Percentiles rank a stretch among this genome's conserved stretches.
These are phyloP conservation scores for Notothenia coriiceps DNA, from an alignment of 2,113 vertebrate genomes.

Conservation along the genomic window DNA sequence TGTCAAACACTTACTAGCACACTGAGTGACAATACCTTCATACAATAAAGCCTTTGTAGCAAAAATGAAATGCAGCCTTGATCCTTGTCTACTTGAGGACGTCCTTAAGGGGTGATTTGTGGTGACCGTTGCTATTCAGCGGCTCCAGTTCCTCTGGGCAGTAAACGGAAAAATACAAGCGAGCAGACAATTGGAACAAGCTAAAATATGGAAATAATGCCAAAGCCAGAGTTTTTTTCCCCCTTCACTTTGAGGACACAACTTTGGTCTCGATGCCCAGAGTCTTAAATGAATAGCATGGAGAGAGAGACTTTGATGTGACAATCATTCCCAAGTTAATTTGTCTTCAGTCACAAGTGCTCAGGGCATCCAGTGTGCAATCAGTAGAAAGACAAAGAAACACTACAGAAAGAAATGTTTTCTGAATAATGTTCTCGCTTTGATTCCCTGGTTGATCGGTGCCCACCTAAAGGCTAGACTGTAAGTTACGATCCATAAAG, in stretches of 20 bases:
- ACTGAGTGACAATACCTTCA: slow-evolving; percentile 29
- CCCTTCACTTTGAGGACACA: slow-evolving; percentile 41
- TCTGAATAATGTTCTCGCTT: slow-evolving; percentile 57
- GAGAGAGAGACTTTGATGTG: slow-evolving; percentile 66
- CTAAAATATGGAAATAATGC: slow-evolving; percentile 36
- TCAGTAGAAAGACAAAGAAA: slow-evolving; percentile 66
- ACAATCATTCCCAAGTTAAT: slow-evolving; percentile 74
- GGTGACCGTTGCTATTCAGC: slow-evolving; percentile 40
- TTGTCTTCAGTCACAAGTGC: slow-evolving; percentile 72
- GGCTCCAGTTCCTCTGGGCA: slow-evolving; percentile 19
- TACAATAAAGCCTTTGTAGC: not conserved
- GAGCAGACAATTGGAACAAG: slow-evolving; percentile 46
- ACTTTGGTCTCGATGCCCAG: slow-evolving; percentile 61
- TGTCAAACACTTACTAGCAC: slow-evolving; percentile 14
- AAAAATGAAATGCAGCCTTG: slow-evolving; percentile 41
- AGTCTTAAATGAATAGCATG: slow-evolving; percentile 59
- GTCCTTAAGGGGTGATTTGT: slow-evolving; percentile 24
- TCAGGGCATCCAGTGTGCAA: slow-evolving; percentile 64
- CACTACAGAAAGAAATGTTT: slow-evolving; percentile 48
- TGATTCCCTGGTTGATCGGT: slow-evolving; percentile 59
- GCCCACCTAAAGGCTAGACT: slow-evolving; percentile 65
- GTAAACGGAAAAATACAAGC: slow-evolving; percentile 37
- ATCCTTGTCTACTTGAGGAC: slow-evolving; percentile 38
- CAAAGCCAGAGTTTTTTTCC: slow-evolving; percentile 1
- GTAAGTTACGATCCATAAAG: slow-evolving; percentile 52